Evolutionary conservation across 2,797 vertebrate species (phyloP), one percentile per base, ranked within the genome.

Genomic region (Anisognathus igniventris): DNA sequence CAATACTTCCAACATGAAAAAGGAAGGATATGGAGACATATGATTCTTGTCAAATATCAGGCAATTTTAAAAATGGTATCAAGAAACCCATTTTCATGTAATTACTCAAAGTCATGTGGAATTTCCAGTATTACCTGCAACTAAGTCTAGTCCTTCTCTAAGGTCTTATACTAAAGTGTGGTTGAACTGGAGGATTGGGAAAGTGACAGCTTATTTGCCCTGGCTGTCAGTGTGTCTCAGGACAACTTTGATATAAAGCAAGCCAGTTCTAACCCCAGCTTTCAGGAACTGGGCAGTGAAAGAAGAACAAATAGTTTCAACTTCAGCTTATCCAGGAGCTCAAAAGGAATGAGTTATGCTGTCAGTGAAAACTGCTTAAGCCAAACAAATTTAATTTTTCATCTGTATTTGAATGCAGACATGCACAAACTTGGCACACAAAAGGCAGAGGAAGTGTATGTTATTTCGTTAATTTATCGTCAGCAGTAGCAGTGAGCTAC

Each of bases 301-400:
- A 95, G 53, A 67, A 70, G 81, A 92, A 88, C 86, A 92, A 85
- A 95, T 73, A 93, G 89, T 88, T 95, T 95, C 74, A 85, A 86
- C 84, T 87, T 89, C 1, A 9, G 60, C 64, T 93, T 92, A 94
- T 92, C 77, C 91, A 89, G 77, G 74, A 92, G 94, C 88, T 95
- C 77, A 68, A 73, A 37, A 96, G 72, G 51, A 96, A 91, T 89
- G 74, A 93, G 60, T 84, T 94, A 93, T 87, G 86, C 62, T 84
- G 77, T 94, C 92, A 94, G 83, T 58, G 66, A 96, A 93, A 95
- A 84, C 44, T 27, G 31, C 61, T 86, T 1, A 7, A 93, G 91
- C 87, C 93, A 90, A 90, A 78, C 60, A 91, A 92, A 90, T 92
- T 84, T 85, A 65, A 89, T 96, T 96, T 96, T 81, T 95, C 81